These are phyloP conservation scores for Stegophylla sp. DNA, from an alignment of 2,888 invertebrate genomes.

Conservation along the genomic window DNA sequence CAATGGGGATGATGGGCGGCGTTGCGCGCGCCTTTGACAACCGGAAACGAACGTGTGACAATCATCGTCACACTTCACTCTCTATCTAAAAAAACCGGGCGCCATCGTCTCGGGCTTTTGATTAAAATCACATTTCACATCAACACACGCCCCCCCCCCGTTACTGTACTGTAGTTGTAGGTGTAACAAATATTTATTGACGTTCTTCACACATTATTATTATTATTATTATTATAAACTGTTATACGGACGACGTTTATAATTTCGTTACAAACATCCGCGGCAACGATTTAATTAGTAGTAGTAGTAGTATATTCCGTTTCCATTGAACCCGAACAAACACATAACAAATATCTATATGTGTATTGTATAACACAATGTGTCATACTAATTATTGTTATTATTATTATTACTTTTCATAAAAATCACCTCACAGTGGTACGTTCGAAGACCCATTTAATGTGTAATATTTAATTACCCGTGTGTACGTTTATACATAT, in stretches of 20 bases:
- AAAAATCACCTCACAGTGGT: conserved; percentile 20
- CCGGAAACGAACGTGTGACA: neutral
- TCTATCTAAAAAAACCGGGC: no score
- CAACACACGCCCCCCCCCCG: no score
- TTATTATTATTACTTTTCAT: conserved; percentile 4
- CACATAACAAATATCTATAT: neutral
- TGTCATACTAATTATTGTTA: neutral
- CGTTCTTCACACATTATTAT: neutral
- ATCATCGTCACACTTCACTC: no score
- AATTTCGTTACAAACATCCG: neutral
- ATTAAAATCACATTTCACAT: no score
- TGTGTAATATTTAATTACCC: conserved; percentile 8
- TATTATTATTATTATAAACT: neutral
- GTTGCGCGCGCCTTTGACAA: conserved; percentile 1
- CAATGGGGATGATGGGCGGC: no score
- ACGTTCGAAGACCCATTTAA: conserved; percentile 8
- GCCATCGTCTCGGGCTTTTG: no score
- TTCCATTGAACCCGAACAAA: neutral
- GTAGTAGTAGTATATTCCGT: no score
- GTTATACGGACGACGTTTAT: neutral
- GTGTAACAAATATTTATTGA: no score
- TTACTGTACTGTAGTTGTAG: no score
- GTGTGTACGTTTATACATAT: neutral
- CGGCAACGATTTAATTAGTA: neutral
- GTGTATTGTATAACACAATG: neutral